Percentiles rank a stretch among this genome's conserved stretches.
phyloP scores from a whole-genome alignment of 2,797 vertebrate genomes.

The Tachyglossus aculeatus region DNA sequence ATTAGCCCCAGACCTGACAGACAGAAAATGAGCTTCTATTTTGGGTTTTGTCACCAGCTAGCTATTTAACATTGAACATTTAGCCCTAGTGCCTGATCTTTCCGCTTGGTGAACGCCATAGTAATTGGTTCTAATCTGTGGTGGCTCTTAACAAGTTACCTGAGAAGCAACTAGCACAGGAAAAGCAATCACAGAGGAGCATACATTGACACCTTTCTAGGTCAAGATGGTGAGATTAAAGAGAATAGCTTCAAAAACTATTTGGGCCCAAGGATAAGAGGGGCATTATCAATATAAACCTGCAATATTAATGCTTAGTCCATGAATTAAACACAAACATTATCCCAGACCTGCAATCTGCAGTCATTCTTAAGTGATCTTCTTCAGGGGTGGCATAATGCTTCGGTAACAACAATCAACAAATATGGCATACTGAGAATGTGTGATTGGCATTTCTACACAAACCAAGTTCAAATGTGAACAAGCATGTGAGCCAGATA shows the following conservation, averaged over 20 bases:
- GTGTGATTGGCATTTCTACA: too few relatives aligned
- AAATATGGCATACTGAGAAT: too few relatives aligned
- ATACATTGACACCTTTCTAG: background rate
- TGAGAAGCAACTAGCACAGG: background rate
- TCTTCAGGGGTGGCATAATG: too few relatives aligned
- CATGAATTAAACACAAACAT: background rate
- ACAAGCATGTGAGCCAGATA: too few relatives aligned
- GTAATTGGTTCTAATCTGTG: background rate
- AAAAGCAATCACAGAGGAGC: background rate
- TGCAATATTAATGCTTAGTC: background rate
- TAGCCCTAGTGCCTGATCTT: background rate
- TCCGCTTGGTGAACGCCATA: background rate
- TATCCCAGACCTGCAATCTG: too few relatives aligned
- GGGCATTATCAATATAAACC: background rate
- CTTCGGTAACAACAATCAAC: too few relatives aligned
- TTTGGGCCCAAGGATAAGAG: background rate
- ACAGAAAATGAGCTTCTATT: background rate
- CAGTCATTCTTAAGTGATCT: too few relatives aligned
- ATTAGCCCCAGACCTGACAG: background rate
- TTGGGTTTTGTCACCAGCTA: background rate
- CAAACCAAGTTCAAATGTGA: too few relatives aligned
- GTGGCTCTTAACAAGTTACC: background rate
- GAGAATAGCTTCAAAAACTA: conserved; percentile 6
- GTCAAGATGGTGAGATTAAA: background rate
- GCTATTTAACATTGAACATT: conserved; percentile 4